Percentiles rank a stretch among this genome's conserved stretches.
Evolutionary conservation across 2,113 vertebrate species (phyloP).

Genomic region (Oryzias curvinotus): DNA sequence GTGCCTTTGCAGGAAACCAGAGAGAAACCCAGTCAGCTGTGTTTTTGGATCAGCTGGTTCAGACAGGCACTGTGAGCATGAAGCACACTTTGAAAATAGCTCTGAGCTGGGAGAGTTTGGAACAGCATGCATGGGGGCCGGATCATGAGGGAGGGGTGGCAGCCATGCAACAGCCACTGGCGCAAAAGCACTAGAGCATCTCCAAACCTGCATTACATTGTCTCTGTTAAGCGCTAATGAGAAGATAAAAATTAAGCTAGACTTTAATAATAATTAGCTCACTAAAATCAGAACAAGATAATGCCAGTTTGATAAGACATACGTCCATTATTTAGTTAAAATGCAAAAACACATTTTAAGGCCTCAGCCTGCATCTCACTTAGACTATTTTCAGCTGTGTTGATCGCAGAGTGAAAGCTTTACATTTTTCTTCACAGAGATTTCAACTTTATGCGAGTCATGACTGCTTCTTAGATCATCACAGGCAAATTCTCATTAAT

Average conservation of each 20-base stretch:
- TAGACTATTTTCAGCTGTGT: no score
- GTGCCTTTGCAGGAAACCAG: conserved; percentile 20
- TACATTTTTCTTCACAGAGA: conserved; percentile 4
- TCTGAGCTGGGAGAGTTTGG: conserved; percentile 52
- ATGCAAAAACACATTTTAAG: no score
- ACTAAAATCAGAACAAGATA: no score
- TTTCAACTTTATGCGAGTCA: conserved; percentile 58
- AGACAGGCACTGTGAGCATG: conserved; percentile 42
- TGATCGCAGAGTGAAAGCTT: no score
- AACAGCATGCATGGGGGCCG: conserved; percentile 34
- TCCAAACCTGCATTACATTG: conserved; percentile 30
- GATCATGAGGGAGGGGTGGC: conserved; percentile 7
- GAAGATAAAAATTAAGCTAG: no score
- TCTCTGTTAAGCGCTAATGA: conserved; percentile 41
- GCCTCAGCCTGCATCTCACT: no score
- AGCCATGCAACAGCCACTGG: conserved; percentile 49
- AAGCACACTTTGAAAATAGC: conserved; percentile 65
- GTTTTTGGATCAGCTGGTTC: conserved; percentile 57
- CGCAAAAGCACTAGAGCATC: conserved; percentile 34
- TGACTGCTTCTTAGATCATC: conserved; percentile 44
- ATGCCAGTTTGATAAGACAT: no score
- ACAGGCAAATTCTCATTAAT: conserved; percentile 57
- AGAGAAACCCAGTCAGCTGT: conserved; percentile 53
- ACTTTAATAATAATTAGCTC: no score
- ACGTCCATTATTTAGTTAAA: no score